These are phyloP conservation scores for Stenchaetothrips biformis DNA, from an alignment of 2,888 invertebrate species.

Conservation along the genomic window DNA sequence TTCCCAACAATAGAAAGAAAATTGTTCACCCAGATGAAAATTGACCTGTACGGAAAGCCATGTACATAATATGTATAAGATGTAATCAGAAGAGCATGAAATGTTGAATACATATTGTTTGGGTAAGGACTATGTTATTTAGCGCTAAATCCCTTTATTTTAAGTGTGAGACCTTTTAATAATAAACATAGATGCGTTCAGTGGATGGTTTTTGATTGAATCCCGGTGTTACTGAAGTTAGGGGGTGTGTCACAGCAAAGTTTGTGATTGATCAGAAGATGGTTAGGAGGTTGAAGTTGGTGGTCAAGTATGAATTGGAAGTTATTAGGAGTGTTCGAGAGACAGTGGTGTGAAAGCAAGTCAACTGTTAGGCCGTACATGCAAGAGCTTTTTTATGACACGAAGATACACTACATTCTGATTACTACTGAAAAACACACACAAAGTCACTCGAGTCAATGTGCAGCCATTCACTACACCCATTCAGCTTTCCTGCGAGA, in stretches of 20 bases:
- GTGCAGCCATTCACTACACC: too few relatives aligned
- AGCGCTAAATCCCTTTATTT: background rate
- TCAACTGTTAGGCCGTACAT: too few relatives aligned
- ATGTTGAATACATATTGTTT: slow-evolving; percentile 10
- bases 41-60: background rate
- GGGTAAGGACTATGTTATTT: slow-evolving; percentile 25
- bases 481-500: too few relatives aligned
- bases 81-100: background rate
- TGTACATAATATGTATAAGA: slow-evolving; percentile 16
- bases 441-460: too few relatives aligned
- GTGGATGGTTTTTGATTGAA: slow-evolving; percentile 14
- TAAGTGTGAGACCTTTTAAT: slow-evolving; percentile 25
- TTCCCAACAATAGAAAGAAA: background rate
- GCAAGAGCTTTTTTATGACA: too few relatives aligned
- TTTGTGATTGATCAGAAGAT: background rate
- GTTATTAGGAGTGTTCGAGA: too few relatives aligned
- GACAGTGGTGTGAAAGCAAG: too few relatives aligned
- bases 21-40: background rate
- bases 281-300: background rate
- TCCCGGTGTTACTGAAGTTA: background rate
- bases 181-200: slow-evolving; percentile 24
- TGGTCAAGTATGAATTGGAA: background rate
- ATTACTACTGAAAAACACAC: too few relatives aligned
- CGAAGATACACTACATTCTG: too few relatives aligned
- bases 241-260: background rate